Percentiles rank a stretch among this genome's conserved stretches.
Evolutionary conservation across 2,113 vertebrate species (phyloP).

Genomic region (Corapipo altera): DNA sequence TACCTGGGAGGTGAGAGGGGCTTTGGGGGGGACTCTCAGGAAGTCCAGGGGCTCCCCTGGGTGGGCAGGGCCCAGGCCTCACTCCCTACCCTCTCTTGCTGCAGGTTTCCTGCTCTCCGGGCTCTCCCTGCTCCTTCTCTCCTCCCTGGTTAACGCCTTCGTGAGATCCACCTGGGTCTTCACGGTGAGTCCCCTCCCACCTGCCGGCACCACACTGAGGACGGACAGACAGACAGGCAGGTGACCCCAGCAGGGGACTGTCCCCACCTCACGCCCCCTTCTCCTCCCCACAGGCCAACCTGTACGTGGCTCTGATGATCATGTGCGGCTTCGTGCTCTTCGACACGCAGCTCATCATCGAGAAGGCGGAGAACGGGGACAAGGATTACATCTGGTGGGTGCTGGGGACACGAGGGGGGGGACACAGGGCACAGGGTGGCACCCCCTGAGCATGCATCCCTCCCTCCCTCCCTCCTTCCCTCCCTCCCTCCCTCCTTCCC

Average conservation of each 20-base stretch:
- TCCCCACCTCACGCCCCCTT: not conserved
- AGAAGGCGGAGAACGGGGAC: slow-evolving; percentile 94
- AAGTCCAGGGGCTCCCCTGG: not conserved
- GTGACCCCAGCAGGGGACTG: not conserved
- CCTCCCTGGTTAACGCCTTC: slow-evolving; percentile 87
- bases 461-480: too few relatives aligned
- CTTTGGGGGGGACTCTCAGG: rapidly evolving
- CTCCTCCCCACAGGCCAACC: slow-evolving; percentile 77
- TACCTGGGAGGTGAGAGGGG: slow-evolving; percentile 86
- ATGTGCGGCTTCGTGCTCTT: slow-evolving; percentile 98
- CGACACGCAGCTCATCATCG: slow-evolving; percentile 97
- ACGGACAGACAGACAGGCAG: rapidly evolving
- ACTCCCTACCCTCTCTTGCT: not conserved
- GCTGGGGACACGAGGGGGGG: not conserved
- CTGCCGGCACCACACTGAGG: rapidly evolving
- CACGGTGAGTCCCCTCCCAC: slow-evolving; percentile 73
- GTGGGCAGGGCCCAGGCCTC: not conserved
- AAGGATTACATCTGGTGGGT: slow-evolving; percentile 93
- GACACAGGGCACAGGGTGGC: not conserved
- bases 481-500: not conserved
- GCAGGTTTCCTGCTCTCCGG: slow-evolving; percentile 89
- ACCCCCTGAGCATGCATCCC: not conserved
- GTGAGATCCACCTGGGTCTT: slow-evolving; percentile 86
- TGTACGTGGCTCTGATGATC: slow-evolving; percentile 89
- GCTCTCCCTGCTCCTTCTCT: slow-evolving; percentile 83